Base-by-base conservation (phyloP, 1,140 invertebrate species). In the Lerema accius region DNA sequence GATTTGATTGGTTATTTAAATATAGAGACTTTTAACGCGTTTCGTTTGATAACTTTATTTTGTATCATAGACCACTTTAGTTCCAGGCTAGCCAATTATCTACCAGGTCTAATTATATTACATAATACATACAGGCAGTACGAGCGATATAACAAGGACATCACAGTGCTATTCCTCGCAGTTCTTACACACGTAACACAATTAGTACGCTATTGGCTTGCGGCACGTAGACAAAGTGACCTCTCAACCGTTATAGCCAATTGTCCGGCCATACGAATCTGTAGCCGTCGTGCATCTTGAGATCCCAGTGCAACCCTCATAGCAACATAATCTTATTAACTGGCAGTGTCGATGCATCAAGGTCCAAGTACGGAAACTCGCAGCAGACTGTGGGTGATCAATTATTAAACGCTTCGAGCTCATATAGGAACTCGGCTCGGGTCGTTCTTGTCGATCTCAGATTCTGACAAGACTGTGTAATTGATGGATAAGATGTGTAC, bases 271-370 rank as follows among this genome's bases (percentile, higher is more conserved):
- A n/a, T 39, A 28, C 39, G 14, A 11, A n/a, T 45, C 15, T 10
- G 26, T 26, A 55, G 40, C 14, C 14, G 26, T 14, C 16, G 37
- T 26, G 42, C 17, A 23, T 53, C 40, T 16, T 15, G 6, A 14
- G 53, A 17, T 46, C 11, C 23, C 26, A 45, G 23, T 56, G 19
- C 28, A 58, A 45, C 40, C 11, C 46, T 28, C 11, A 14, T 49
- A 49, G 46, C 43, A 26, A 42, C 23, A 15, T 58, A 58, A 58
- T 58, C 53, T 58, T 45, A 58, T 58, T 58, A 42, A 56, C 23
- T 23, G 32, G 17, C 53, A 45, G 19, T 23, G 17, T 56, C 40
- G 40, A 45, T 56, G 53, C 53, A 45, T 56, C 53, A 56, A 56
- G 53, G 26, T 10, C 17, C 53, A 16, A 32, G 53, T 56, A 56